Evolutionary conservation across 2,797 vertebrate genomes (phyloP), one percentile per base, ranked within the genome.

Genomic region (Yasuhikotakia modesta): DNA sequence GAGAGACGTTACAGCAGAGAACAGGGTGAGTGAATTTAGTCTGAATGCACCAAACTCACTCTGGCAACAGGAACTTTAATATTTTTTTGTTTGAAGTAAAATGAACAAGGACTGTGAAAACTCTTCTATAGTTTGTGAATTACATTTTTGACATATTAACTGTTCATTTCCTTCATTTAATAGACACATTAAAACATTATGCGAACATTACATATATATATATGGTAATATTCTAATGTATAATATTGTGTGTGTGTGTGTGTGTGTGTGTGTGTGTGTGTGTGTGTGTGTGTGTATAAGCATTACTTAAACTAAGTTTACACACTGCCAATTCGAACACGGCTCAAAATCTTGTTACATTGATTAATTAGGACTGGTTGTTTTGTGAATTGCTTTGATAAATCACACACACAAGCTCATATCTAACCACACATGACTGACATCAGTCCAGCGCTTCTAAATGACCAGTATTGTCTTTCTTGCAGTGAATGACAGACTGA

Each of bases 381-480:
- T 14, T 27, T 43, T 43, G 10, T 17, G 21, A 57, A 30, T 76
- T 67, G 64, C 0, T 32, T 21, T 24, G 4, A 76, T 30, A n/a
- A 7, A 16, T 32, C 64, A 73, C 45, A 39, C 70, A 75, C 27
- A 67, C 27, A n/a, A n/a, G 14, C 43, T 27, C 43, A 63, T 61
- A 32, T 70, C 68, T 50, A 81, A 53, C 60, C 70, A 70, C 11
- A 65, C 61, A 78, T 82, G 78, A 85, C 53, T 83, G 84, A 81
- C 77, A 78, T 73, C 61, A 71, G 77, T 73, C 75, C 61, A 77
- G n/a, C n/a, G 78, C 79, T 76, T 80, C 64, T 78, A 79, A 85
- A 85, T 78, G 73, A 55, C 70, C 76, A 35, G 73, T 58, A 73
- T 78, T 73, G 83, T 64, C 74, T 81, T 78, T 70, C 57, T 53